Evolutionary conservation across 2,888 invertebrate genomes (phyloP).

Genomic region (Camptogramma bilineatum): DNA sequence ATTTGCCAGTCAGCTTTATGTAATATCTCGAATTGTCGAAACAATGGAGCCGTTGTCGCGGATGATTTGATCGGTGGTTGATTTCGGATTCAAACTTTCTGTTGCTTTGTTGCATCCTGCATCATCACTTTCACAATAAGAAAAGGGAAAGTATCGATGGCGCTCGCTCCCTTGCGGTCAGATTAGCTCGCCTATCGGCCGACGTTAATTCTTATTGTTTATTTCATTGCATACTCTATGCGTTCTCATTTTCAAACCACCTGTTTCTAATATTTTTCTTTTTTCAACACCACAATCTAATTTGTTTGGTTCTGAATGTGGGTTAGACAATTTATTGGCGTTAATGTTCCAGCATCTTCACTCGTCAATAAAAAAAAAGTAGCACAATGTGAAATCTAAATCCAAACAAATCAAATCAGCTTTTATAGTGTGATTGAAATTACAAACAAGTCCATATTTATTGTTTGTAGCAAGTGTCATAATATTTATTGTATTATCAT

Average conservation of each 20-base stretch:
- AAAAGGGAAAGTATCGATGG: slow-evolving; percentile 81
- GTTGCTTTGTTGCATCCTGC: slow-evolving; percentile 73
- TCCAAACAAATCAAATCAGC: background rate
- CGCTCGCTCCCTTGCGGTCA: slow-evolving; percentile 83
- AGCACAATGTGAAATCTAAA: background rate
- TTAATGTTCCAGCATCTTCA: background rate
- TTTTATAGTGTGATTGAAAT: background rate
- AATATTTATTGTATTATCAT: background rate
- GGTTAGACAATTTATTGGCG: background rate
- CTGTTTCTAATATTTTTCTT: slow-evolving; percentile 13
- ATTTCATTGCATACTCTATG: slow-evolving; percentile 70
- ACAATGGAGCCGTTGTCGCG: slow-evolving; percentile 48
- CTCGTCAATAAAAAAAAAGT: background rate
- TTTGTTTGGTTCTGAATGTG: background rate
- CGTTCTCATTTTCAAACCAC: slow-evolving; percentile 23
- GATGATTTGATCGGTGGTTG: slow-evolving; percentile 57
- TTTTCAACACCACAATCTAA: slow-evolving; percentile 2
- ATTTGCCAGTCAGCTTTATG: slow-evolving; percentile 37
- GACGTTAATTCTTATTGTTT: slow-evolving; percentile 78
- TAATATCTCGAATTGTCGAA: slow-evolving; percentile 40
- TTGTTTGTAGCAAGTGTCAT: too few species aligned
- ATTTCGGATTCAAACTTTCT: slow-evolving; percentile 67
- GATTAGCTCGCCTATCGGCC: slow-evolving; percentile 74
- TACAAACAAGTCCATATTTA: too few species aligned
- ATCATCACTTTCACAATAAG: slow-evolving; percentile 84